phyloP scores from a whole-genome alignment of 2,888 invertebrate genomes.

The Venusia cambrica region DNA sequence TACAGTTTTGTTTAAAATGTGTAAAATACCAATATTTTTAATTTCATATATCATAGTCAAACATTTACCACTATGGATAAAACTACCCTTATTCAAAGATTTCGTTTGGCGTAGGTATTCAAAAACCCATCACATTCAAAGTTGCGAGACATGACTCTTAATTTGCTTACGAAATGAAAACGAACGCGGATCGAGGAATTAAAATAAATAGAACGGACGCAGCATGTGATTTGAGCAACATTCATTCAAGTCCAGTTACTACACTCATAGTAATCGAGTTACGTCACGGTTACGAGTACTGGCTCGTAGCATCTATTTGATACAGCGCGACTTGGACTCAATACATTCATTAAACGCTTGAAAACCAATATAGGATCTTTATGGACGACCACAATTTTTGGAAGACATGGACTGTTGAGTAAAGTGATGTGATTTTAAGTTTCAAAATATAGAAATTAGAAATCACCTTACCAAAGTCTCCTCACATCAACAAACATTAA shows the following conservation, averaged over 20 bases:
- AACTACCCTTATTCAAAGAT: too few relatives aligned
- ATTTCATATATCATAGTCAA: too few relatives aligned
- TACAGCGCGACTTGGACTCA: constrained; percentile 1
- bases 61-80: too few relatives aligned
- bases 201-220: constrained; percentile 39
- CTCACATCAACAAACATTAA: too few relatives aligned
- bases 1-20: too few relatives aligned
- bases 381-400: neutral
- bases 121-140: constrained; percentile 13
- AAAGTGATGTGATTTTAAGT: too few relatives aligned
- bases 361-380: neutral
- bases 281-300: constrained; percentile 22
- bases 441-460: too few relatives aligned
- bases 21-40: too few relatives aligned
- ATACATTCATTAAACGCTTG: constrained; percentile 1
- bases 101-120: too few relatives aligned
- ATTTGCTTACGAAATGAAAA: constrained; percentile 30
- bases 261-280: constrained; percentile 30
- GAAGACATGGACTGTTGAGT: too few relatives aligned
- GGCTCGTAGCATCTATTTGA: neutral
- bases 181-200: constrained; percentile 41
- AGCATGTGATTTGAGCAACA: constrained; percentile 36
- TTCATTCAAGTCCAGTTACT: constrained; percentile 36
- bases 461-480: too few relatives aligned
- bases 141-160: constrained; percentile 22